Evolutionary conservation across 2,888 invertebrate genomes (phyloP), one percentile per base, ranked within the genome.

Genomic region (Agrotis clavis): DNA sequence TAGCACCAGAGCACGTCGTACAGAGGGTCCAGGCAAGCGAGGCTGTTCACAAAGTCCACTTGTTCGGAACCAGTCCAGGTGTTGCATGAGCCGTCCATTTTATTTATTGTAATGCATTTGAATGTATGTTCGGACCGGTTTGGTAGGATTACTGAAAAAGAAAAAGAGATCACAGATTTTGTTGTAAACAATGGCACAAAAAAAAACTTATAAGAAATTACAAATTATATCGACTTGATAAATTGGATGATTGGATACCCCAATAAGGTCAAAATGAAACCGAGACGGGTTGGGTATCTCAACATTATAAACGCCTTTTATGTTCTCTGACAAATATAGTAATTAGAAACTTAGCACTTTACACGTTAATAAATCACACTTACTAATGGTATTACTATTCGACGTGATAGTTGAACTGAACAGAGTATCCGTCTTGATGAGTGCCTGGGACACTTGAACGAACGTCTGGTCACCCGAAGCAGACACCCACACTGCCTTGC

Each of bases 381-480:
- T 94, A 99, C 99, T 97, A 86, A 99, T 98, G 70, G 98, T 98
- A 87, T 97, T 97, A 90, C 97, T 98, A 91, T 99, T 99, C 14
- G 99, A 98, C 82, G 99, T 98, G 57, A 99, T 98, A 70, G 98
- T 98, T 41, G 99, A 98, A 87, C 98, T 98, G 60, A 98, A 97
- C 72, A 99, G 97, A 88, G 98, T 98, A 82, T 98, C 98, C 0
- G 98, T 98, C 92, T 99, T 99, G 79, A 99, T 98, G n/a, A 99
- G 96, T 3, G 98, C 98, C 92, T 99, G 99, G 83, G 99, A 99
- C 67, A 99, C 97, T 92, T 98, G 98, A 63, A 99, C 97, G 90
- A 98, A 99, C 1, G 99, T 99, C 94, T 99, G 98, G 95, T 99
- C 99, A 0, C 99, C 99, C n/a, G 98, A 98, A 6, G 99, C 99